Evolutionary conservation across 2,888 invertebrate species (phyloP).

Genomic region (Saturnia pavonia): DNA sequence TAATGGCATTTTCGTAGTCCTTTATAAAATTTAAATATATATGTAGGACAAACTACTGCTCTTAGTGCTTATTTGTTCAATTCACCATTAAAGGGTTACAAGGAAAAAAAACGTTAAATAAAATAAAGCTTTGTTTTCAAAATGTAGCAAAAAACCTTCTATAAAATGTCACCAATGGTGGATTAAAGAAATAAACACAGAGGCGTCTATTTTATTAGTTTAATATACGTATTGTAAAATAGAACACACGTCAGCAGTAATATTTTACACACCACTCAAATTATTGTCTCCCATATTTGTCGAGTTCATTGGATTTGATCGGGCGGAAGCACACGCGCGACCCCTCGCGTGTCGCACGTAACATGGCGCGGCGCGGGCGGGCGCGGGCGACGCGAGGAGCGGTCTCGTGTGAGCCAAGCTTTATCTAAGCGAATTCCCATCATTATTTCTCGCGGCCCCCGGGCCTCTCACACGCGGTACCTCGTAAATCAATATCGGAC

Average conservation of each 20-base stretch:
- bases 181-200: too few species aligned
- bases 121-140: too few species aligned
- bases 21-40: too few species aligned
- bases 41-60: too few species aligned
- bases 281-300: background rate
- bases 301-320: background rate
- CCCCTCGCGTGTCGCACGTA: constrained; percentile 17
- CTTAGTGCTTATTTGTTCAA: too few species aligned
- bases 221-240: too few species aligned
- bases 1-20: too few species aligned
- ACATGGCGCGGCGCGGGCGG: constrained; percentile 24
- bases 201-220: too few species aligned
- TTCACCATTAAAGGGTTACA: too few species aligned
- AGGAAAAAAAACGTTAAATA: too few species aligned
- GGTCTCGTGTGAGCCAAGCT: constrained; percentile 25
- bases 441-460: constrained; percentile 27
- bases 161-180: too few species aligned
- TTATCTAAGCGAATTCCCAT: constrained; percentile 13
- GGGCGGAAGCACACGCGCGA: constrained; percentile 10
- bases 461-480: constrained; percentile 53
- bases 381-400: constrained; percentile 24
- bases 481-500: constrained; percentile 80
- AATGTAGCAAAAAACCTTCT: too few species aligned
- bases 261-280: background rate
- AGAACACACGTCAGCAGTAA: background rate